Conservation (phyloP, 2,888 invertebrate genomes). For the Helicoverpa assulta region DNA sequence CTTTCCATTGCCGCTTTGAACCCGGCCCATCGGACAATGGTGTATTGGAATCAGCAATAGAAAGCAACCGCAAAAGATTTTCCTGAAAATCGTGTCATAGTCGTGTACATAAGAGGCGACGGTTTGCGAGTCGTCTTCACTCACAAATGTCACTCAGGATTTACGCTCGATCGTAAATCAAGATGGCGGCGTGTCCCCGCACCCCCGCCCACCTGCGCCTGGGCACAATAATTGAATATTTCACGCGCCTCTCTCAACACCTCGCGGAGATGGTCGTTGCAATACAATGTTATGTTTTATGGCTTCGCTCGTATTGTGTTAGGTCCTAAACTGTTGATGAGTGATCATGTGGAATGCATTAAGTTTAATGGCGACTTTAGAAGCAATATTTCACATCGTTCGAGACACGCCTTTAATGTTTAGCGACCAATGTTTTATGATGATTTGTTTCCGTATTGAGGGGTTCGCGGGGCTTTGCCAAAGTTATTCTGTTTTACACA, state of each 20-base stretch:
- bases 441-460: slow-evolving; percentile 88
- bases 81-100: slow-evolving; percentile 81
- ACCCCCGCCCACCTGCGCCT: slow-evolving; percentile 82
- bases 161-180: slow-evolving; percentile 89
- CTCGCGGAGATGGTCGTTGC: slow-evolving; percentile 79
- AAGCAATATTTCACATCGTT: slow-evolving; percentile 88
- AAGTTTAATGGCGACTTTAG: slow-evolving; percentile 88
- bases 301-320: slow-evolving; percentile 85
- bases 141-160: slow-evolving; percentile 89
- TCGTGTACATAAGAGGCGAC: slow-evolving; percentile 70
- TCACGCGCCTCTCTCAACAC: slow-evolving; percentile 89
- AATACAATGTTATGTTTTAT: slow-evolving; percentile 89
- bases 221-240: slow-evolving; percentile 90
- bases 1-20: slow-evolving; percentile 68
- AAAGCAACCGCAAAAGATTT: slow-evolving; percentile 75
- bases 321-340: slow-evolving; percentile 89
- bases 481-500: slow-evolving; percentile 14
- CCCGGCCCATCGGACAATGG: slow-evolving; percentile 49
- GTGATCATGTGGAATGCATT: slow-evolving; percentile 87
- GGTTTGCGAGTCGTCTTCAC: slow-evolving; percentile 78
- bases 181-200: slow-evolving; percentile 82
- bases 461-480: slow-evolving; percentile 60
- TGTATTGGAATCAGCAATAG: slow-evolving; percentile 66
- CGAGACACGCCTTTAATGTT: slow-evolving; percentile 82
- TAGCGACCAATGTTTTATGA: slow-evolving; percentile 86